phyloP scores from a whole-genome alignment of 2,797 vertebrate genomes.

The Myiothlypis chrysogaster region DNA sequence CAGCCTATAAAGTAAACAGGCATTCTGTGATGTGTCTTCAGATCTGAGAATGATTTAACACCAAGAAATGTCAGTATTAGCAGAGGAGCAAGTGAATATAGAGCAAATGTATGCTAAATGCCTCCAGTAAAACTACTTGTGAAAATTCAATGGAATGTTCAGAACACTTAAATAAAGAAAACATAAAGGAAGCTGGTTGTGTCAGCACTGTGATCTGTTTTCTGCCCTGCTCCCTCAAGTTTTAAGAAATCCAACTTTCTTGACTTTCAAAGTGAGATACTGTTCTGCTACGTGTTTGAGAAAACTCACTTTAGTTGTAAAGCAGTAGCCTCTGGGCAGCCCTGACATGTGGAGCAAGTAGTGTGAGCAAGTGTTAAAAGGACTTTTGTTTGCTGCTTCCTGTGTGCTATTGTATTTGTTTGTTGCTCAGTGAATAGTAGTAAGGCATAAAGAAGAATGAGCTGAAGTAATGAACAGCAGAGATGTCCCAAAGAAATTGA shows the following conservation, averaged over 20 bases:
- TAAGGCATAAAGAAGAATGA: not conserved
- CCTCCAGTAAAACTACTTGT: not conserved
- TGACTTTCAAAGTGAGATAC: not conserved
- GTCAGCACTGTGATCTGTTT: not conserved
- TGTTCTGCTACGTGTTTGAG: not conserved
- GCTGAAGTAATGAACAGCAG: conserved; percentile 13
- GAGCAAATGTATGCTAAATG: not conserved
- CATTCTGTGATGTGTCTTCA: not conserved
- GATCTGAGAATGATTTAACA: not conserved
- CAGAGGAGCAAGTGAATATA: not conserved
- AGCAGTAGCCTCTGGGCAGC: not conserved
- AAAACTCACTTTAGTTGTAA: not conserved
- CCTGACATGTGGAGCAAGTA: not conserved
- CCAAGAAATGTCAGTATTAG: not conserved
- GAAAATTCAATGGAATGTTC: not conserved
- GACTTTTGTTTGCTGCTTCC: conserved; percentile 47
- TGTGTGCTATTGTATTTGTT: conserved; percentile 34
- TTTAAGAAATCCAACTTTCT: not conserved
- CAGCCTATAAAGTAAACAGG: not conserved
- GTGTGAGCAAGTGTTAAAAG: not conserved
- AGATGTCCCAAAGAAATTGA: not conserved
- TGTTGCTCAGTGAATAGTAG: conserved; percentile 13
- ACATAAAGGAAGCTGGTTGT: not conserved
- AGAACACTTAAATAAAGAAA: not conserved
- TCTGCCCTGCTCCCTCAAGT: not conserved